Evolutionary conservation across 2,797 vertebrate genomes (phyloP).

Genomic region (Ceyx erithaca): DNA sequence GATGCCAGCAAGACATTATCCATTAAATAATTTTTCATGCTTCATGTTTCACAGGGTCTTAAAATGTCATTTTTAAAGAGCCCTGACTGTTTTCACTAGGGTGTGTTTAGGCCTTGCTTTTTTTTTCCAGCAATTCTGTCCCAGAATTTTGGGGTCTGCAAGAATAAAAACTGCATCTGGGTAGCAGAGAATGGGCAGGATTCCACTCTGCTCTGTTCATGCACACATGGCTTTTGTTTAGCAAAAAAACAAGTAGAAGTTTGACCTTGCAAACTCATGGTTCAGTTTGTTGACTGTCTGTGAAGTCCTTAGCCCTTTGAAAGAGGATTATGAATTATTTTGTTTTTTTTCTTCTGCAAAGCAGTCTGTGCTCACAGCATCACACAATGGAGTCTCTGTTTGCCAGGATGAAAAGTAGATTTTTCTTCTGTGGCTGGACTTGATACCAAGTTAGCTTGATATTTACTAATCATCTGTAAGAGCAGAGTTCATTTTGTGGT

Average conservation of each 20-base stretch:
- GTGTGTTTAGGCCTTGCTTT: background rate
- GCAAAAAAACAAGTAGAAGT: background rate
- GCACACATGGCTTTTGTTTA: background rate
- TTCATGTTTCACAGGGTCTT: background rate
- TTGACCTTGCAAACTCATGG: background rate
- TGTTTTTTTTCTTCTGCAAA: background rate
- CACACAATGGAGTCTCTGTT: background rate
- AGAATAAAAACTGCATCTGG: background rate
- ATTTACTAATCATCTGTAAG: background rate
- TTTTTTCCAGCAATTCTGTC: background rate
- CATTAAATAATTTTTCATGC: background rate
- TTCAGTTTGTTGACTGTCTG: background rate
- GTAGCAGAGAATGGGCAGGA: accelerated
- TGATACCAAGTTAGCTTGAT: background rate
- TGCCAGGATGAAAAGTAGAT: background rate
- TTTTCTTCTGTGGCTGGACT: background rate
- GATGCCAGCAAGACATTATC: background rate
- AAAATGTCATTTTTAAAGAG: background rate
- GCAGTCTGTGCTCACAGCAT: background rate
- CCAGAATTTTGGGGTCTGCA: background rate
- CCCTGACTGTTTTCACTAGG: background rate
- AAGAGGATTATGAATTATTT: background rate
- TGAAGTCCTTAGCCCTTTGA: background rate
- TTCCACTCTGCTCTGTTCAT: background rate
- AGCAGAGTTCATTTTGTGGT: background rate